A percentile compares a stretch with the other conserved stretches of the same genome.
These are phyloP conservation scores for Protonemura montana DNA, from an alignment of 2,888 invertebrate genomes.

Conservation along the genomic window DNA sequence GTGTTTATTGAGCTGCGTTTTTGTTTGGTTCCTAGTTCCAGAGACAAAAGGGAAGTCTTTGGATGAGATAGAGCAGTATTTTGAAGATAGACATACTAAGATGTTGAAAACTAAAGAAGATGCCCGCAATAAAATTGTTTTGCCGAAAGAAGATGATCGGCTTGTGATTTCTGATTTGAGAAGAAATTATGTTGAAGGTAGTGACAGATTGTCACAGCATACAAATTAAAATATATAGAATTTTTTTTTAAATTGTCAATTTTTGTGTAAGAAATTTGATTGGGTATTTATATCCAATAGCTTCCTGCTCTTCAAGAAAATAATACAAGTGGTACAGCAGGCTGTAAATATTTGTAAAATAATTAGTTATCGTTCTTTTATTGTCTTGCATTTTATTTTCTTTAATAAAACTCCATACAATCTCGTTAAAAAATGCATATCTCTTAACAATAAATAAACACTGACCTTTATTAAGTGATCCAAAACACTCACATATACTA, in stretches of 20 bases:
- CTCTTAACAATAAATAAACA: not conserved
- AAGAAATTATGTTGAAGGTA: not conserved
- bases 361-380: not conserved
- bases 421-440: not conserved
- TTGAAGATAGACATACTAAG: conserved; percentile 39
- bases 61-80: conserved; percentile 66
- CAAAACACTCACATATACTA: not conserved
- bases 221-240: not conserved
- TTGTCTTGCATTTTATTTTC: not conserved
- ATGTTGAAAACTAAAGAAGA: not conserved
- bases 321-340: not conserved
- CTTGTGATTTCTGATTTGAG: not conserved
- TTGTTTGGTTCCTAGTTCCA: conserved; percentile 66
- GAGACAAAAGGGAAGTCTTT: conserved; percentile 76
- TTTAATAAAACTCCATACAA: not conserved
- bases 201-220: not conserved
- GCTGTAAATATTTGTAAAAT: not conserved
- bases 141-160: not conserved
- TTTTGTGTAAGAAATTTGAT: not conserved
- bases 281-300: not conserved
- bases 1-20: conserved; percentile 63
- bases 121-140: not conserved
- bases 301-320: not conserved
- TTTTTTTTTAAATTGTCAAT: not conserved
- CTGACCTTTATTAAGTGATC: not conserved